A percentile compares a stretch with the other conserved stretches of the same genome.
These are phyloP conservation scores for Desmophyllum pertusum DNA, from an alignment of 92 coral and sea anemone species.

Conservation along the genomic window DNA sequence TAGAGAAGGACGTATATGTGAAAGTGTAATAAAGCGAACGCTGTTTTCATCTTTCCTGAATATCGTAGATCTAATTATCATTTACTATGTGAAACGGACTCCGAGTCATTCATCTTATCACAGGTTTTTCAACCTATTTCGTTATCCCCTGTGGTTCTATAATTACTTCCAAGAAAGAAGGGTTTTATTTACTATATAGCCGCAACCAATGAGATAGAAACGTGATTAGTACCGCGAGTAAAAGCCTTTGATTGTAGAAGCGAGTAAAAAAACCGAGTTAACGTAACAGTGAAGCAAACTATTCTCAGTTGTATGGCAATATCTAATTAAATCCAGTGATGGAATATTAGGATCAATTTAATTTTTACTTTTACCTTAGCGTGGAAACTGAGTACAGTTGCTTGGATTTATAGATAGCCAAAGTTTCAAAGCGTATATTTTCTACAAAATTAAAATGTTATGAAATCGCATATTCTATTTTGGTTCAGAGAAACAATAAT, in stretches of 20 bases:
- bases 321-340: not conserved
- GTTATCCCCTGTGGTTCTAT: conserved; percentile 44
- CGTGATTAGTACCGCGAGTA: conserved; percentile 8
- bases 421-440: not conserved
- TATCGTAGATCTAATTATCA: conserved; percentile 17
- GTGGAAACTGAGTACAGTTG: not conserved
- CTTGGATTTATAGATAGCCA: not conserved
- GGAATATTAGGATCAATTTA: not conserved
- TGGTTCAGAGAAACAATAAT: conserved; percentile 20
- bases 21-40: not conserved
- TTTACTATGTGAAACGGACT: conserved; percentile 16
- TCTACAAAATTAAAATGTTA: conserved; percentile 7
- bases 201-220: conserved; percentile 27
- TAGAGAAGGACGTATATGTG: not conserved
- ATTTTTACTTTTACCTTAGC: not conserved
- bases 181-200: conserved; percentile 30
- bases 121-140: conserved; percentile 21
- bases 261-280: not conserved
- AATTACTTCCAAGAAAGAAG: conserved; percentile 32
- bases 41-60: conserved; percentile 10
- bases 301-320: not conserved
- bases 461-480: conserved; percentile 28
- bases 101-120: conserved; percentile 36
- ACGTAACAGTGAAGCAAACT: conserved; percentile 1
- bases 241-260: conserved; percentile 28